Base-by-base conservation (phyloP, 2,888 invertebrate genomes). In the Homarus gammarus region DNA sequence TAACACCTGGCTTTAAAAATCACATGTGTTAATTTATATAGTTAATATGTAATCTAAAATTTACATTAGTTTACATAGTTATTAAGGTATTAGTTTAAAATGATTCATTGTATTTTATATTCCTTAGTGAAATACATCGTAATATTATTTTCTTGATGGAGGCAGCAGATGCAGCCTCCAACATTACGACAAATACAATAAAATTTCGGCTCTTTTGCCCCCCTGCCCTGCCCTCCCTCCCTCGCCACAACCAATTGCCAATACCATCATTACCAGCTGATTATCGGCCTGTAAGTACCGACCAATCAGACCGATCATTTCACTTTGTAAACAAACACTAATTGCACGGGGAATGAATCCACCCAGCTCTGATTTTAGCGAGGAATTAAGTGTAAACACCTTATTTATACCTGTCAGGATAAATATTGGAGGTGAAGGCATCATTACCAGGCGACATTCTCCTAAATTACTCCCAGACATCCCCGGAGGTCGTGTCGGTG, bases 301-400 rank as follows among this genome's bases (percentile, higher is more conserved):
- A 31, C 33, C 61, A 61, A 51, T 51, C 22, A 51, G 6, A 36
- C 51, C 36, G 36, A 27, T 36, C 36, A 38, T 56, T 56, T 79
- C 79, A 79, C 79, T 79, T 79, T 49, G 79, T 51, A 51, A 79
- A 79, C 79, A 79, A 79, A 36, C 56, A 36, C 79, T 79, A 51
- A 79, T 61, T 79, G 10, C 51, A 1, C 10, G 40, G 73, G n/a
- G 73, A 31, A 27, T 36, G 70, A 73, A n/a, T 31, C 27, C 51
- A 44, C 49, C 27, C 2, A 61, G 15, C 38, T 36, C 61, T 6
- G 49, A 79, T 15, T 56, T 36, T 12, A 56, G 79, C 56, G 56
- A 12, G 51, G 33, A 61, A 36, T 31, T 33, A 79, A 56, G 73
- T 22, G 73, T 61, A 79, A 79, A 61, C 79, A 79, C 36, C 6